These are phyloP conservation scores for Gorsachius goisagi DNA, from an alignment of 2,113 vertebrate genomes.

Conservation along the genomic window DNA sequence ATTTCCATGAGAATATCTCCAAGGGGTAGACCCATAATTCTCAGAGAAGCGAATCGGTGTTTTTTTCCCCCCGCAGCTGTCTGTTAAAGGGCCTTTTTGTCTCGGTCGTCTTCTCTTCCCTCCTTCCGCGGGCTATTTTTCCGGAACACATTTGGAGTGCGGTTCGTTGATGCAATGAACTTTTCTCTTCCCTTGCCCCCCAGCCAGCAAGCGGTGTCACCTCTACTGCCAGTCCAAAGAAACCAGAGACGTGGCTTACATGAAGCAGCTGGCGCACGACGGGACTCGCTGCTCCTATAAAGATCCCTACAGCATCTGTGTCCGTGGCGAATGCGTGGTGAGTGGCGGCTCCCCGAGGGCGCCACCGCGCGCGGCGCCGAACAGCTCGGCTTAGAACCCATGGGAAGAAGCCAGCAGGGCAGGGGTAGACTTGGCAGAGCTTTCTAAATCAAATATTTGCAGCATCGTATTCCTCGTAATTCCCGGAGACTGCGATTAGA, in stretches of 20 bases:
- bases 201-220: slow-evolving; percentile 91
- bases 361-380: accelerated
- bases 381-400: not conserved
- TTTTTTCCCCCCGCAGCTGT: not conserved
- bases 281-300: slow-evolving; percentile 95
- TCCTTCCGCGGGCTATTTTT: not conserved
- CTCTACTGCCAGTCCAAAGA: slow-evolving; percentile 94
- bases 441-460: not conserved
- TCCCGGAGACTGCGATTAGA: not conserved
- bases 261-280: slow-evolving; percentile 94
- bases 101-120: not conserved
- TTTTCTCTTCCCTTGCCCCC: not conserved
- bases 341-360: slow-evolving; percentile 37
- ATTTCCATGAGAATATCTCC: not conserved
- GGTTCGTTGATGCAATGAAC: not conserved
- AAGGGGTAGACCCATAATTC: not conserved
- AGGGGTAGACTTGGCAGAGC: not conserved
- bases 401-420: not conserved
- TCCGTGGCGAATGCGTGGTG: slow-evolving; percentile 96
- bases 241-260: slow-evolving; percentile 82
- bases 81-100: not conserved
- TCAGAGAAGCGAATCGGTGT: not conserved
- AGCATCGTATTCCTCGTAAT: not conserved
- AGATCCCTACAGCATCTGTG: slow-evolving; percentile 92
- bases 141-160: not conserved